Evolutionary conservation across 2,113 vertebrate genomes (phyloP), one percentile per base, ranked within the genome.

Genomic region (Pygoscelis adeliae): DNA sequence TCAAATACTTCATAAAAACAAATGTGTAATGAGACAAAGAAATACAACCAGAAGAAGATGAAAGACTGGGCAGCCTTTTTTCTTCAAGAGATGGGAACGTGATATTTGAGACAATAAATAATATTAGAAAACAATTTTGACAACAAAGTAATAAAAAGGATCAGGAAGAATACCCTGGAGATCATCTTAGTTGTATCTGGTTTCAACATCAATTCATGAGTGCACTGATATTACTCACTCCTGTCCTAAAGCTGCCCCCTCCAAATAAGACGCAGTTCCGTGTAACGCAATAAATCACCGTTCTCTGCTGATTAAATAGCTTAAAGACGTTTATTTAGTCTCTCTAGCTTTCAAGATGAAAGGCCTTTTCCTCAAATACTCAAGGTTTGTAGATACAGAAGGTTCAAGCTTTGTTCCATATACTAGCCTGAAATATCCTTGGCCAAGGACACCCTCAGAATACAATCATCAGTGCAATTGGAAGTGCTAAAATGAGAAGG

Each of bases 71-170:
- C 81, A 96, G 71, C 9, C 6, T 65, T 92, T 95, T 69, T 90
- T 52, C 74, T 95, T 90, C 40, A 83, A 77, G 78, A 88, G 78
- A 93, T 88, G 82, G 46, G 66, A 97, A 93, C 5, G 6, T 86
- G 70, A 86, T 91, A 96, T 88, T 90, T 91, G 46, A 95, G 66
- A 93, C 42, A 85, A 94, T 95, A 96, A 97, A 96, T 96, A 94
- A 81, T 83, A 91, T 72, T 72, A 94, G 70, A 93, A 96, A 97
- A 94, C 56, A 97, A 88, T 88, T 93, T 94, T 2, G 7, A 83
- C 53, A 94, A 94, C 66, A 93, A 88, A 93, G 92, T 83, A 90
- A 93, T 95, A 94, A 96, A 95, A 94, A 93, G 40, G 58, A 96
- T 93, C 49, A 53, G 27, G 32, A 95, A 46, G 61, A 93, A 94